These are phyloP conservation scores for Odontocerum albicorne DNA, from an alignment of 2,888 invertebrate species.

Conservation along the genomic window DNA sequence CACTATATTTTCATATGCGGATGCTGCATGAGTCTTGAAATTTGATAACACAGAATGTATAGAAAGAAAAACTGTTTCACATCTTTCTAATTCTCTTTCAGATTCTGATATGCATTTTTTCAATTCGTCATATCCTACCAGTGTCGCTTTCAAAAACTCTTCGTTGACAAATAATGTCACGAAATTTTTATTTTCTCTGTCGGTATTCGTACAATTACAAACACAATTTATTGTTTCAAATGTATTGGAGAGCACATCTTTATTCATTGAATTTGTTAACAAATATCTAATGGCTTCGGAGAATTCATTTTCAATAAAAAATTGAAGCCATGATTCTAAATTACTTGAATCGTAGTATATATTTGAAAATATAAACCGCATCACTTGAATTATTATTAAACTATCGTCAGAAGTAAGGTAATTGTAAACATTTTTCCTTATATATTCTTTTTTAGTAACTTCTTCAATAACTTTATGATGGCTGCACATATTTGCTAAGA, in stretches of 20 bases:
- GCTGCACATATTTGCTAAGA: constrained; percentile 82
- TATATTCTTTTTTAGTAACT: constrained; percentile 58
- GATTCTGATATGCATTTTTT: neutral
- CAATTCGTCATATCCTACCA: constrained; percentile 28
- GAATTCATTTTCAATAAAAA: constrained; percentile 53
- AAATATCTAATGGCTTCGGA: constrained; percentile 68
- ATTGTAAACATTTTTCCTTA: constrained; percentile 59
- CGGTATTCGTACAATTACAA: constrained; percentile 49
- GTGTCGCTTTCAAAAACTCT: constrained; percentile 13
- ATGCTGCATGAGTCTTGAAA: constrained; percentile 4
- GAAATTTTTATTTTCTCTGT: constrained; percentile 31
- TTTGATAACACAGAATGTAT: constrained; percentile 17
- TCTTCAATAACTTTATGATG: constrained; percentile 60
- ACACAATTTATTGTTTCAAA: constrained; percentile 63
- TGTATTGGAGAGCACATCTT: constrained; percentile 58
- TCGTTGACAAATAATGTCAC: constrained; percentile 20
- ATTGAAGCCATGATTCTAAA: constrained; percentile 51
- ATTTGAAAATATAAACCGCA: constrained; percentile 66
- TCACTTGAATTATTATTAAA: constrained; percentile 70
- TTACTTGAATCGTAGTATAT: constrained; percentile 50
- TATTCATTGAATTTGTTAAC: constrained; percentile 72
- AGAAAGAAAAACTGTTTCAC: constrained; percentile 23
- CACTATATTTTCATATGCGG: constrained; percentile 5
- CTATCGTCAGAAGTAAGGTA: constrained; percentile 67
- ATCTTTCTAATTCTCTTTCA: constrained; percentile 14